Conservation (phyloP, 2,888 invertebrate species). For the Andrena trimmerana region DNA sequence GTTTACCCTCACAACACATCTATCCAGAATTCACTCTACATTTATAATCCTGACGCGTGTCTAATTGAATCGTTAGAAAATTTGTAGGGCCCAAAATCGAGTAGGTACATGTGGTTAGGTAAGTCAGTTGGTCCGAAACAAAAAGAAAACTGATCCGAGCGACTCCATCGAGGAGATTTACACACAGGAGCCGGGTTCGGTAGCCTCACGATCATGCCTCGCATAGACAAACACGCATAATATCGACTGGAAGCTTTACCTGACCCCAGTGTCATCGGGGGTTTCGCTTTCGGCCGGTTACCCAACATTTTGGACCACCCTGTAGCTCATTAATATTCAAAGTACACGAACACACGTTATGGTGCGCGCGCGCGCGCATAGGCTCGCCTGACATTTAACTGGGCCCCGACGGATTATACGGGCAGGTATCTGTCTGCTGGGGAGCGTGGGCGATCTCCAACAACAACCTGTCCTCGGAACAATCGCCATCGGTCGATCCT, state of each 20-base stretch:
- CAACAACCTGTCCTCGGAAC: constrained; percentile 75
- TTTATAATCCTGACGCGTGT: no score
- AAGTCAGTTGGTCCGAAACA: background rate
- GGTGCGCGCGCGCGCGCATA: constrained; percentile 42
- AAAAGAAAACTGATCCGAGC: constrained; percentile 4
- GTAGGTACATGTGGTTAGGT: background rate
- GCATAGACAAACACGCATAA: constrained; percentile 20
- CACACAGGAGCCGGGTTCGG: constrained; percentile 1
- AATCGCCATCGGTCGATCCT: constrained; percentile 76
- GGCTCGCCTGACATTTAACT: constrained; percentile 72
- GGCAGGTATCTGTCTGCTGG: constrained; percentile 55
- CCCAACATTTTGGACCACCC: constrained; percentile 76
- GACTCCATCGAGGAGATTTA: background rate
- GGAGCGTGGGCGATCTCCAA: constrained; percentile 73
- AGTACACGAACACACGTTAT: constrained; percentile 54
- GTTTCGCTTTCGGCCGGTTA: constrained; percentile 8
- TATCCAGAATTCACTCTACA: background rate
- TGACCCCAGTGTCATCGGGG: constrained; percentile 9
- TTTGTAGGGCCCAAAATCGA: background rate
- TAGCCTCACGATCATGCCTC: constrained; percentile 13
- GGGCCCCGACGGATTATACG: constrained; percentile 65
- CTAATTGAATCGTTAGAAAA: background rate
- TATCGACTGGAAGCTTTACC: constrained; percentile 3
- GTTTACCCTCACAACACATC: background rate
- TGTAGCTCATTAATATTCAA: constrained; percentile 80